A percentile compares a stretch with the other conserved stretches of the same genome.
phyloP scores from a whole-genome alignment of 37 sponge, comb jelly and placozoan genomes.

The Axinella damicornis region DNA sequence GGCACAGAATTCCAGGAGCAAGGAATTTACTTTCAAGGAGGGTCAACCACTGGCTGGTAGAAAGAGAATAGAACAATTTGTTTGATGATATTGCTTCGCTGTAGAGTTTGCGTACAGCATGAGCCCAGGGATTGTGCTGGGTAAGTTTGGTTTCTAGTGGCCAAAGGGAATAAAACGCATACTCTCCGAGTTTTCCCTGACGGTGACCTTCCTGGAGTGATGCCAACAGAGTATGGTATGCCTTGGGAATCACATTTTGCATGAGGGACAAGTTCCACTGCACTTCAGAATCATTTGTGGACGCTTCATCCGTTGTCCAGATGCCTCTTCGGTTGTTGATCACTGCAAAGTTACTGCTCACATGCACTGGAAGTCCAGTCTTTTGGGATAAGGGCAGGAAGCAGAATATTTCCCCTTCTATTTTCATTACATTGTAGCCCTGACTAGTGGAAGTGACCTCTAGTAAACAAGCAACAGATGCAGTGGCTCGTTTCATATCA shows the following conservation, averaged over 20 bases:
- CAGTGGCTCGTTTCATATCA: conserved; percentile 6
- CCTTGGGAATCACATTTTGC: conserved; percentile 27
- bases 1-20: conserved; percentile 4
- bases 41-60: conserved; percentile 11
- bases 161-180: conserved; percentile 48
- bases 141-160: conserved; percentile 18
- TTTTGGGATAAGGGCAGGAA: conserved; percentile 39
- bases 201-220: conserved; percentile 4
- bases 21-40: conserved; percentile 26
- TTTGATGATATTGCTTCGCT: neutral
- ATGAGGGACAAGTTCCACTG: conserved; percentile 55
- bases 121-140: conserved; percentile 40
- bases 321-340: conserved; percentile 55
- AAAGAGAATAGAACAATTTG: conserved; percentile 29
- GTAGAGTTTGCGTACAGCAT: conserved; percentile 7
- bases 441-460: neutral
- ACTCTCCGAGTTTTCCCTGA: neutral
- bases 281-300: neutral
- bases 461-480: conserved; percentile 42
- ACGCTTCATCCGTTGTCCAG: conserved; percentile 27
- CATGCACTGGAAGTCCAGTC: conserved; percentile 60
- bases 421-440: neutral
- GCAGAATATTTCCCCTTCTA: conserved; percentile 46
- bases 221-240: conserved; percentile 24
- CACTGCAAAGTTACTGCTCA: conserved; percentile 65